Conservation (phyloP, 2,113 vertebrate genomes). For the Epinephelus cyanopodus region DNA sequence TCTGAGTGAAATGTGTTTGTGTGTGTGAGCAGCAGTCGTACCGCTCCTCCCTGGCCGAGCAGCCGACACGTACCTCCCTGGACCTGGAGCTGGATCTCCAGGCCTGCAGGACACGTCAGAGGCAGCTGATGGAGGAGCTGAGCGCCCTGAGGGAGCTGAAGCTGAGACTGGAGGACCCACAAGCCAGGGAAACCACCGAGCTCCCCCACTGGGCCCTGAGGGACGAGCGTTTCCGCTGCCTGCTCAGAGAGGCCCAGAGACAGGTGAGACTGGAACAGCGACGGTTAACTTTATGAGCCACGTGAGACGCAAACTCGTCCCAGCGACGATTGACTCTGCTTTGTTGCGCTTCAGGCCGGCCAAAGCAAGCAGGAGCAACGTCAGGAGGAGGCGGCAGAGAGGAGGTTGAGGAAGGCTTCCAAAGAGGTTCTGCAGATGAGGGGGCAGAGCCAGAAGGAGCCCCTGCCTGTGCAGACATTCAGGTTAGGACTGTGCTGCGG, state of each 20-base stretch:
- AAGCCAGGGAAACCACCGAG: slow-evolving; percentile 86
- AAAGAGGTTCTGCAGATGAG: slow-evolving; percentile 96
- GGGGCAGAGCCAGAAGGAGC: slow-evolving; percentile 94
- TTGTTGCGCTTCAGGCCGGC: slow-evolving; percentile 83
- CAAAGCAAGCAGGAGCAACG: slow-evolving; percentile 95
- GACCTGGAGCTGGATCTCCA: slow-evolving; percentile 99
- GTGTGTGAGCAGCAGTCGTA: slow-evolving; percentile 87
- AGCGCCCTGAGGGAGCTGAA: slow-evolving; percentile 91
- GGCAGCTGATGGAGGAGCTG: slow-evolving; percentile 96
- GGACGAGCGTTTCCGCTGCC: slow-evolving; percentile 91
- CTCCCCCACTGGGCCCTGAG: slow-evolving; percentile 93
- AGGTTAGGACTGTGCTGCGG: slow-evolving; percentile 81
- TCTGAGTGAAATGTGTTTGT: slow-evolving; percentile 1
- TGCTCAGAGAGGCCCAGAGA: slow-evolving; percentile 95
- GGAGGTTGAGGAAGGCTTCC: slow-evolving; percentile 95
- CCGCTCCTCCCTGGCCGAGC: slow-evolving; percentile 92
- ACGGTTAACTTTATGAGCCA: too few relatives aligned
- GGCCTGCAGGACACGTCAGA: slow-evolving; percentile 95
- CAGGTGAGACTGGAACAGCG: slow-evolving; percentile 84
- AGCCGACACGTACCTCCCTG: slow-evolving; percentile 95
- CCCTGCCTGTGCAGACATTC: slow-evolving; percentile 96
- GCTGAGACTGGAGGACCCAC: slow-evolving; percentile 93
- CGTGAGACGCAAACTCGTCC: not conserved
- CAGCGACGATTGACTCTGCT: not conserved
- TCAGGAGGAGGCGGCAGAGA: slow-evolving; percentile 94